Evolutionary conservation across 2,888 invertebrate species (phyloP).

Genomic region (Bugula neritina): DNA sequence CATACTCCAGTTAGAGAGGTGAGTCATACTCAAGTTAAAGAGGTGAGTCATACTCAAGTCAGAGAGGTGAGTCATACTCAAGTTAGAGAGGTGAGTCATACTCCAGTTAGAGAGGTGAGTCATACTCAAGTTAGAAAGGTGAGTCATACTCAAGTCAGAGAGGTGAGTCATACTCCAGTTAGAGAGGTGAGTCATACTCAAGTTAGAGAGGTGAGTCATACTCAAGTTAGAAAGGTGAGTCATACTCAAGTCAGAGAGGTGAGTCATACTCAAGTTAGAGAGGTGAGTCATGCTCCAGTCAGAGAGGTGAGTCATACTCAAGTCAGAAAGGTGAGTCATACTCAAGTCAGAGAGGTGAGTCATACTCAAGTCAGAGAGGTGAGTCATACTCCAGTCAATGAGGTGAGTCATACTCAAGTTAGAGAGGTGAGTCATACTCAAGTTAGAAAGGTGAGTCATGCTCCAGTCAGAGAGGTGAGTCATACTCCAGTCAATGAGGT

Average conservation of each 20-base stretch:
- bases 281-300: not conserved
- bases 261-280: not conserved
- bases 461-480: not conserved
- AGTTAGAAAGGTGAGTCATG: no score
- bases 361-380: not conserved
- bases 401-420: no score
- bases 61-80: not conserved
- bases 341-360: not conserved
- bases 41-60: not conserved
- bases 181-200: no score
- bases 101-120: no score
- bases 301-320: not conserved
- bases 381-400: no score
- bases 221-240: no score
- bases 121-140: no score
- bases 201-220: not conserved
- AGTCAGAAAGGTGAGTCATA: not conserved
- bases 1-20: no score
- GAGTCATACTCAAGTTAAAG: no score
- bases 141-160: not conserved
- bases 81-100: not conserved
- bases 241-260: not conserved
- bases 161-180: no score
- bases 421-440: no score
- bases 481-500: no score